Base-by-base conservation (phyloP, 1,140 invertebrate species). In the Dendroctonus valens region DNA sequence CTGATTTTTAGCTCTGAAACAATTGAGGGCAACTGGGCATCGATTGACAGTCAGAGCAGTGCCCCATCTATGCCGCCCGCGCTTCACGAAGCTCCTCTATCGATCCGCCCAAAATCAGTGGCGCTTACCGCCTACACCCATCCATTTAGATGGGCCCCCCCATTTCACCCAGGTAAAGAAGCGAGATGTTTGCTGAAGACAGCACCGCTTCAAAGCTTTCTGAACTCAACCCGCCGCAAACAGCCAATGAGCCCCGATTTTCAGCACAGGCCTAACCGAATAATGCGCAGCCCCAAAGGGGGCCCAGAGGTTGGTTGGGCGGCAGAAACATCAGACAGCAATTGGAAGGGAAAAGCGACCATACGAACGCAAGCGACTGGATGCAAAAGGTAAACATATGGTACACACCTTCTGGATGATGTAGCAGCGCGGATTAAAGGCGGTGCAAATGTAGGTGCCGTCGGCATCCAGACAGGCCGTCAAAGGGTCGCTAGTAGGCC, bases 341-440 rank as follows among this genome's bases (percentile, higher is more conserved):
- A 26, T 26, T 26, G 26, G 26, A 26, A 26, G 26, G 26, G 3
- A 26, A 26, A 26, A 26, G 26, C 50, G 26, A 51, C 9, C 8
- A 7, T 51, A 3, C 12, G 42, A 46, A 46, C 11, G 11, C 11
- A 51, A 15, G 4, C 11, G 26, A 51, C 26, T 8, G 11, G 15
- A 58, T 7, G 7, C 41, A 7, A n/a, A 52, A 59, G 37, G 49
- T 59, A 60, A 67, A 60, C 65, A 67, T 67, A 67, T 67, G 65
- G 61, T 40, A 61, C 76, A 72, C 76, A 85, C 84, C 82, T 85
- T 85, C 72, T 85, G 84, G 49, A 85, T 85, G 71, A 85, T 83
- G 77, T 83, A 85, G 74, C 83, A 85, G 50, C 83, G 75, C 4
- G 84, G 83, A 69, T 82, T 83, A 76, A 84, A 85, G 3, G 83